These are phyloP conservation scores for Argya squamiceps DNA, from an alignment of 2,797 vertebrate species.

Conservation along the genomic window DNA sequence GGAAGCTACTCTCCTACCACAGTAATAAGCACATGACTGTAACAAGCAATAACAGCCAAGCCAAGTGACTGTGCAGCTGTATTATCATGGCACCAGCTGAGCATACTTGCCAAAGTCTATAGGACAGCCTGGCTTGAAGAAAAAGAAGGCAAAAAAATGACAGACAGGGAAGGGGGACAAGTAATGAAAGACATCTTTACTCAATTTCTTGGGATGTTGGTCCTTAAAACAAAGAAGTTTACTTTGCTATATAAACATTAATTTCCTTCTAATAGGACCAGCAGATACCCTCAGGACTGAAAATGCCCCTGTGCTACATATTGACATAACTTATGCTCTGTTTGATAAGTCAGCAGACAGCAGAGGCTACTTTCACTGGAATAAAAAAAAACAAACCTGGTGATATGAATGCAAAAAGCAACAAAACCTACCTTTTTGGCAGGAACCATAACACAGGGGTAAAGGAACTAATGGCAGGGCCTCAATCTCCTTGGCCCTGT, in stretches of 20 bases:
- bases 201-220: constrained; percentile 83
- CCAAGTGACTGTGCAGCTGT: not conserved
- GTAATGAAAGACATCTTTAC: constrained; percentile 85
- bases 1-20: not conserved
- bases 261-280: not conserved
- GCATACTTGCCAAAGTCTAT: constrained; percentile 80
- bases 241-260: not conserved
- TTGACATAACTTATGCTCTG: not conserved
- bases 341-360: not conserved
- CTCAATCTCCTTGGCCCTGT: not conserved
- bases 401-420: not conserved
- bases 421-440: not conserved
- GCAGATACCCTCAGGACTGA: not conserved
- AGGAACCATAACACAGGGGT: not conserved
- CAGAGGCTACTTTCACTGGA: not conserved
- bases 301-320: not conserved
- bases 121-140: constrained; percentile 85
- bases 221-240: constrained; percentile 70
- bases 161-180: constrained; percentile 88
- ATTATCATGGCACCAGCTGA: constrained; percentile 81
- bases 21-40: not conserved
- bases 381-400: not conserved
- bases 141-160: constrained; percentile 85
- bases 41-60: not conserved
- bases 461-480: not conserved